These are phyloP conservation scores for Eidolon helvum DNA, from an alignment of 2,113 vertebrate genomes.

Conservation along the genomic window DNA sequence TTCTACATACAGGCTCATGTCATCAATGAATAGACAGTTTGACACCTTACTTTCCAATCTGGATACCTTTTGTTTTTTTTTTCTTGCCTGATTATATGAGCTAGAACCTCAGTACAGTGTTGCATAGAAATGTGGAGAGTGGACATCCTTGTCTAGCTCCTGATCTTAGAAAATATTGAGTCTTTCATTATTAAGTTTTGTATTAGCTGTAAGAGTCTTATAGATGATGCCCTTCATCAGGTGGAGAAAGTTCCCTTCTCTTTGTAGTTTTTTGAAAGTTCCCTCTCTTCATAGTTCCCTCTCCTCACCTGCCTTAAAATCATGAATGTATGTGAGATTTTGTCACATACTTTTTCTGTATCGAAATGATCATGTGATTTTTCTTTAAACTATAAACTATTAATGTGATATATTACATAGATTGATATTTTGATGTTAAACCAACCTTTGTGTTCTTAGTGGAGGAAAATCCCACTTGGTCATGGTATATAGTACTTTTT, in stretches of 20 bases:
- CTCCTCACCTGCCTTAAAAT: neutral
- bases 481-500: neutral
- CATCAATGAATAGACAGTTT: neutral
- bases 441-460: neutral
- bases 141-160: neutral
- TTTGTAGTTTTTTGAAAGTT: neutral
- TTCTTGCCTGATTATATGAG: neutral
- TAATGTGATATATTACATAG: neutral
- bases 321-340: neutral
- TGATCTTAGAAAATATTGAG: neutral
- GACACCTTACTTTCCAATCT: neutral
- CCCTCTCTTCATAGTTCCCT: neutral
- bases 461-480: neutral
- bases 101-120: neutral
- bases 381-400: neutral
- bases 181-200: neutral
- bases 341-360: neutral
- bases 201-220: neutral
- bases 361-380: neutral
- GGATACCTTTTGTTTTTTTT: neutral
- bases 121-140: neutral
- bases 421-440: slow-evolving; percentile 4
- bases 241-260: neutral
- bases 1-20: neutral
- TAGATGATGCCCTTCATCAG: neutral